These are phyloP conservation scores for Plecotus auritus DNA, from an alignment of 2,113 vertebrate genomes.

Conservation along the genomic window DNA sequence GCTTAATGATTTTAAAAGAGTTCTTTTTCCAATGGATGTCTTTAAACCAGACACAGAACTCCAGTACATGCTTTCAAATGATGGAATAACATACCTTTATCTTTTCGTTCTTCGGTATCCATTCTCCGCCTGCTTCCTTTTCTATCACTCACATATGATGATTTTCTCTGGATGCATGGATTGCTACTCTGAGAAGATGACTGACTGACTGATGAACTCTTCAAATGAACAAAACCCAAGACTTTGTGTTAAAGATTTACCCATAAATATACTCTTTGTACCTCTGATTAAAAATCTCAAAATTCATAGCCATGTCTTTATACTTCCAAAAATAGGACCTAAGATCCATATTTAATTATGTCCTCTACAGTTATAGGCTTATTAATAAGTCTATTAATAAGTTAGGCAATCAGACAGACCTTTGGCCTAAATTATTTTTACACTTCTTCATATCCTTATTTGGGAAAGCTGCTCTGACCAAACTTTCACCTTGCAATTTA, in stretches of 20 bases:
- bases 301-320: background rate
- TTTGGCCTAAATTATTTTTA: background rate
- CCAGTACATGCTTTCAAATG: background rate
- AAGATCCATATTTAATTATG: background rate
- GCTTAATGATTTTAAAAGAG: background rate
- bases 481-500: background rate
- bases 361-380: background rate
- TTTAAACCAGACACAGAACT: background rate
- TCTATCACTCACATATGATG: slow-evolving; percentile 68
- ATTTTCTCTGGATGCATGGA: slow-evolving; percentile 74
- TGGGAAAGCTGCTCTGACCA: background rate
- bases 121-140: slow-evolving; percentile 78
- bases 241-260: background rate
- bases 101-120: slow-evolving; percentile 80
- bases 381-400: background rate
- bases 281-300: background rate
- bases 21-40: background rate
- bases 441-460: background rate
- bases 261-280: background rate
- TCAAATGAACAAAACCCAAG: slow-evolving; percentile 63
- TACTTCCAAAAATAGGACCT: background rate
- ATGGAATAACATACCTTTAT: slow-evolving; percentile 77
- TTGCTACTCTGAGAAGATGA: slow-evolving; percentile 78
- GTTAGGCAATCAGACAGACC: background rate
- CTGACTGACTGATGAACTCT: slow-evolving; percentile 80